These are phyloP conservation scores for Mongoloraphidia duomilia DNA, from an alignment of 2,888 invertebrate genomes.

Conservation along the genomic window DNA sequence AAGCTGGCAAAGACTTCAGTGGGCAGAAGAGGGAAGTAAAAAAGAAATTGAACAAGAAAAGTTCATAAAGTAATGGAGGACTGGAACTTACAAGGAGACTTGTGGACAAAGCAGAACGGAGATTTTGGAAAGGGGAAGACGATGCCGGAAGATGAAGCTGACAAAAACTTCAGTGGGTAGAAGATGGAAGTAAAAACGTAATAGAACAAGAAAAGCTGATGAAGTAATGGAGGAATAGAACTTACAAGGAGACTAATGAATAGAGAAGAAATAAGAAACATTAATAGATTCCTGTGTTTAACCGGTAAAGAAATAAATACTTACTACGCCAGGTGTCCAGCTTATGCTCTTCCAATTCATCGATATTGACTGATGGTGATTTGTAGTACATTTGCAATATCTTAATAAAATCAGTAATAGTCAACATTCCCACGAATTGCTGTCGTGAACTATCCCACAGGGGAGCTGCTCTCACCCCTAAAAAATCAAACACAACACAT, in stretches of 20 bases:
- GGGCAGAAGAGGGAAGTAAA: too few relatives aligned
- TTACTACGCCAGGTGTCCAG: slow-evolving; percentile 90
- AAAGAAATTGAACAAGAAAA: too few relatives aligned
- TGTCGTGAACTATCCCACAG: slow-evolving; percentile 91
- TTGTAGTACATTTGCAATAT: slow-evolving; percentile 96
- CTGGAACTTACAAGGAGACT: too few relatives aligned
- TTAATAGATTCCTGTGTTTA: background rate
- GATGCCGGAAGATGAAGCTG: too few relatives aligned
- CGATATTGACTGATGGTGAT: slow-evolving; percentile 84
- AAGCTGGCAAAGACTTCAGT: too few relatives aligned
- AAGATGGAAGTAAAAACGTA: too few relatives aligned
- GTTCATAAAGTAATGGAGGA: too few relatives aligned
- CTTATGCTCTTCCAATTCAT: slow-evolving; percentile 92
- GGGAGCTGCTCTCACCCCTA: slow-evolving; percentile 78
- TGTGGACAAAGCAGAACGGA: too few relatives aligned
- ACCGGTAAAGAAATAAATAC: slow-evolving; percentile 20
- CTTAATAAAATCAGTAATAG: slow-evolving; percentile 98
- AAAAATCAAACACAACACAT: background rate
- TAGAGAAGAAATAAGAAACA: background rate
- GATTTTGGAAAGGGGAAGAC: too few relatives aligned
- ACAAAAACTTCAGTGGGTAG: too few relatives aligned
- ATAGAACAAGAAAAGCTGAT: background rate
- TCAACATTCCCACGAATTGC: slow-evolving; percentile 94
- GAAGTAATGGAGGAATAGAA: background rate
- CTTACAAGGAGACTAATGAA: background rate